phyloP scores from a whole-genome alignment of 2,797 vertebrate genomes.

The Hyperoplus immaculatus region DNA sequence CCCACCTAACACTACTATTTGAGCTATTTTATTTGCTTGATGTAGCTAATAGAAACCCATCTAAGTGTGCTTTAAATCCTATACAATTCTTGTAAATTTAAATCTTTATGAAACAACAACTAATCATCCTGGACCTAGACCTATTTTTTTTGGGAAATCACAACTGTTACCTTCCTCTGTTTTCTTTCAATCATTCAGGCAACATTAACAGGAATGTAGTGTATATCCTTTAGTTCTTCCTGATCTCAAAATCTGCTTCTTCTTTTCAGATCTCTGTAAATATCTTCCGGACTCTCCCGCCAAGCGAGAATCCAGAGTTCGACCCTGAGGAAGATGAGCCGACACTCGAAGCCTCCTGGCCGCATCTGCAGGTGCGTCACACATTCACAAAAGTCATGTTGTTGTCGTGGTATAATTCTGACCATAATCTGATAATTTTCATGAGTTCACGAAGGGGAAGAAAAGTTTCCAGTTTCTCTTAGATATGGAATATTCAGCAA shows the following conservation, averaged over 20 bases:
- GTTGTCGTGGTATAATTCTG: background rate
- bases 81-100: background rate
- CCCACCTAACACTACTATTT: slow-evolving; percentile 1
- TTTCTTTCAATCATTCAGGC: background rate
- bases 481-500: background rate
- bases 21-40: background rate
- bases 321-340: slow-evolving; percentile 96
- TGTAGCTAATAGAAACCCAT: background rate
- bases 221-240: background rate
- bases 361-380: slow-evolving; percentile 90
- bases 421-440: background rate
- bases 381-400: background rate
- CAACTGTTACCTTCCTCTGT: background rate
- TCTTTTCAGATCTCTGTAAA: slow-evolving; percentile 91
- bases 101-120: background rate
- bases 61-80: background rate
- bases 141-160: background rate
- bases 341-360: slow-evolving; percentile 94
- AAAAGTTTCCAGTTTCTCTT: slow-evolving; percentile 1
- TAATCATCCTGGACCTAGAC: background rate
- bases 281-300: slow-evolving; percentile 94
- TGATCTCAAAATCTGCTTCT: slow-evolving; percentile 2
- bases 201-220: background rate
- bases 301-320: slow-evolving; percentile 95
- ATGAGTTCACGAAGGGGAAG: background rate